These are phyloP conservation scores for Megaleporinus macrocephalus DNA, from an alignment of 2,113 vertebrate species.

Conservation along the genomic window DNA sequence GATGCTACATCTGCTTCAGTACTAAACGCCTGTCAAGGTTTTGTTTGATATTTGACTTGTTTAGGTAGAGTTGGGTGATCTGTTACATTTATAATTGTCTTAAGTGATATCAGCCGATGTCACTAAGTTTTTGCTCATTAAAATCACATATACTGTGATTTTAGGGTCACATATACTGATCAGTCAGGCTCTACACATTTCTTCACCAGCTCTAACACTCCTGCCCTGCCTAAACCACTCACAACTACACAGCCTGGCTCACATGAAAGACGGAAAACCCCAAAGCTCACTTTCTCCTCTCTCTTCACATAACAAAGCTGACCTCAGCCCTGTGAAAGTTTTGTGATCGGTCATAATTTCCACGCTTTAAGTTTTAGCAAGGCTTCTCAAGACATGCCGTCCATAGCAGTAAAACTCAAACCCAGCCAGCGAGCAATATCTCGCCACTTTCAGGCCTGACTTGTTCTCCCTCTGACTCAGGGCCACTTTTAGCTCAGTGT, in stretches of 20 bases:
- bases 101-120: no score
- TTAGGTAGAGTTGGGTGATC: no score
- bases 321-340: conserved; percentile 10
- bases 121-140: no score
- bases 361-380: conserved; percentile 19
- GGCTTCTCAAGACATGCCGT: background rate
- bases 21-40: no score
- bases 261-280: background rate
- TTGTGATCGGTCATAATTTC: conserved; percentile 23
- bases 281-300: background rate
- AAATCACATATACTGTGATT: no score
- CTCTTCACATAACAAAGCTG: background rate
- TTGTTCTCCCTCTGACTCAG: background rate
- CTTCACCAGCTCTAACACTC: background rate
- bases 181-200: no score
- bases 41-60: no score
- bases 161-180: no score
- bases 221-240: background rate
- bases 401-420: background rate
- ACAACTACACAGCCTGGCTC: background rate
- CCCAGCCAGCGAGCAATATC: background rate
- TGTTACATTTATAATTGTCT: no score
- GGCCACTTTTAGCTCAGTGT: background rate
- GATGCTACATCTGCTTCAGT: no score
- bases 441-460: background rate